Percentiles rank a stretch among this genome's conserved stretches.
Evolutionary conservation across 2,888 invertebrate genomes (phyloP).

Genomic region (Melinaea menophilus): DNA sequence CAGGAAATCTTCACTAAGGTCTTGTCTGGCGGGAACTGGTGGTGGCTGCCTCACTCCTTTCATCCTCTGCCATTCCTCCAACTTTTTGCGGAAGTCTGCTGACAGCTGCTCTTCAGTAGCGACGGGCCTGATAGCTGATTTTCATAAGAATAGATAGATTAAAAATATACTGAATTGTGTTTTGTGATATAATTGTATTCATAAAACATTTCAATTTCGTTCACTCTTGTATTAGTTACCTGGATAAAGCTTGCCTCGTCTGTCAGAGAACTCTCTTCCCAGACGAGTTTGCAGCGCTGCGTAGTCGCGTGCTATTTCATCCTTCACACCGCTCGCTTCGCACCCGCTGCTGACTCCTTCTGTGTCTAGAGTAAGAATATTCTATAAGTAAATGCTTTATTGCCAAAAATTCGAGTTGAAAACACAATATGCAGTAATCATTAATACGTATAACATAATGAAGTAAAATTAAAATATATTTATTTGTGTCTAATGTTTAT

Average conservation of each 20-base stretch:
- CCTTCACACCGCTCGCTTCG: constrained; percentile 71
- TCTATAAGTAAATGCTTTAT: not conserved
- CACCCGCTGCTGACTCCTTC: constrained; percentile 70
- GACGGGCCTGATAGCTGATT: constrained; percentile 58
- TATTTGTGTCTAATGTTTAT: no score
- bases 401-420: no score
- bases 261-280: constrained; percentile 85
- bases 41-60: constrained; percentile 74
- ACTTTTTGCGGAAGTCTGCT: constrained; percentile 88
- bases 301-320: constrained; percentile 85
- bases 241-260: constrained; percentile 61
- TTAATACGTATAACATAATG: no score
- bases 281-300: constrained; percentile 84
- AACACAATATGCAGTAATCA: no score
- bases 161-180: no score
- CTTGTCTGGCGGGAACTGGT: constrained; percentile 79
- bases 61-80: constrained; percentile 91
- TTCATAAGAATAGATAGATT: no score
- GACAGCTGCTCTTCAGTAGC: constrained; percentile 84
- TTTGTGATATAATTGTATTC: no score
- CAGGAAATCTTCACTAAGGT: constrained; percentile 88
- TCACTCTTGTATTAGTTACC: constrained; percentile 34
- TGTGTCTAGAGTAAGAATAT: constrained; percentile 50
- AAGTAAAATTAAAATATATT: no score
- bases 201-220: no score